Conservation (phyloP, 2,797 vertebrate species). For the Pygocentrus nattereri region DNA sequence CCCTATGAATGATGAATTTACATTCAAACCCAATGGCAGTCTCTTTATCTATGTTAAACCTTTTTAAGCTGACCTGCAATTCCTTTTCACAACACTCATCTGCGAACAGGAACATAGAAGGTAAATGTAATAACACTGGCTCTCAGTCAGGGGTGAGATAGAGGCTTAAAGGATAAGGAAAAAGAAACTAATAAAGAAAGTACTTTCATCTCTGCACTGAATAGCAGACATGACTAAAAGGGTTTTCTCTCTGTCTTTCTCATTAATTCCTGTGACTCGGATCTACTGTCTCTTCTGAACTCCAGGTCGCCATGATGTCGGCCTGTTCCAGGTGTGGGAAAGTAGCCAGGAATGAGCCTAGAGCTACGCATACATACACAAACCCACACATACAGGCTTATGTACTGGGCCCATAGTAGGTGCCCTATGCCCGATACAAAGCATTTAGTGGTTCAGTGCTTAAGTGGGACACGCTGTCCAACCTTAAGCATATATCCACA, state of each 20-base stretch:
- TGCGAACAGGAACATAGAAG: conserved; percentile 22
- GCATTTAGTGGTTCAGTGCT: conserved; percentile 41
- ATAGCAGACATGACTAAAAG: conserved; percentile 1
- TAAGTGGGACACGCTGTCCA: conserved; percentile 55
- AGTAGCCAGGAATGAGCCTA: conserved; percentile 24
- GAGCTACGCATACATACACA: conserved; percentile 11
- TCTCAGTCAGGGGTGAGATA: conserved; percentile 11
- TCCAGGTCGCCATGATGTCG: conserved; percentile 21
- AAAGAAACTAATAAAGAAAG: conserved; percentile 18
- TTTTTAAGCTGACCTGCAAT: conserved; percentile 23
- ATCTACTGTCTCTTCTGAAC: conserved; percentile 22
- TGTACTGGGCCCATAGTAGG: background rate
- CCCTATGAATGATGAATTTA: background rate
- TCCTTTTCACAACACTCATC: conserved; percentile 19
- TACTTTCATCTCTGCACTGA: conserved; percentile 9
- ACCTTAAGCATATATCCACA: conserved; percentile 34
- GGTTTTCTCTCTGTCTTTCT: conserved; percentile 21
- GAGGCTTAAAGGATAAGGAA: conserved; percentile 26
- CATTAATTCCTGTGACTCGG: conserved; percentile 21
- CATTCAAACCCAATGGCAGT: background rate
- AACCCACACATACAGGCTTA: background rate
- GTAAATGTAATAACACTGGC: conserved; percentile 29
- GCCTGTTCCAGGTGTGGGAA: conserved; percentile 39
- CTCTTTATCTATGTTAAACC: conserved; percentile 3
- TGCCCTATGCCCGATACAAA: conserved; percentile 35